A percentile compares a stretch with the other conserved stretches of the same genome.
These are phyloP conservation scores for Henricia sp. DNA, from an alignment of 53 echinoderm and acorn worm genomes.

Conservation along the genomic window DNA sequence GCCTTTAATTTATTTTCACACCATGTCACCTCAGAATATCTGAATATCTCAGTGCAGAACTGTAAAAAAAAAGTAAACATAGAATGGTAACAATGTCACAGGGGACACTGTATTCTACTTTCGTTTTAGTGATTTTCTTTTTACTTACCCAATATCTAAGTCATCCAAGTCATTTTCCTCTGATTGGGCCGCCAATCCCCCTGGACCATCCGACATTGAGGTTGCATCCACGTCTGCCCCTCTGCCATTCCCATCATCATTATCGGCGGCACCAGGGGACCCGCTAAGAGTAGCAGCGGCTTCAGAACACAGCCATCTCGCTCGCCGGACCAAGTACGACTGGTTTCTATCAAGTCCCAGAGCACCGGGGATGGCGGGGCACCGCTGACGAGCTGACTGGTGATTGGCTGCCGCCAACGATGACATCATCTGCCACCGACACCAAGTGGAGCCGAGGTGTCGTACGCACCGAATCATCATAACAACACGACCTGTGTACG, in stretches of 20 bases:
- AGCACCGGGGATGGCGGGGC: slow-evolving; percentile 23
- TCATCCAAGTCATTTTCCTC: slow-evolving; percentile 17
- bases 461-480: slow-evolving; percentile 44
- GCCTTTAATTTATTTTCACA: too few species aligned
- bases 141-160: slow-evolving; percentile 41
- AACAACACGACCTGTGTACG: background rate
- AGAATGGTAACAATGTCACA: too few species aligned
- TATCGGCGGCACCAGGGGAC: background rate
- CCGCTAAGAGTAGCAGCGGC: too few species aligned
- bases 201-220: slow-evolving; percentile 37
- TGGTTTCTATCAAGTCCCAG: background rate
- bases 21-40: too few species aligned
- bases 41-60: too few species aligned
- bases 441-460: slow-evolving; percentile 39
- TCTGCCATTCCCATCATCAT: background rate
- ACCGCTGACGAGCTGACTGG: slow-evolving; percentile 13
- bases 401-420: slow-evolving; percentile 8
- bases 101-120: too few species aligned
- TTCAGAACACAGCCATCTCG: slow-evolving; percentile 23
- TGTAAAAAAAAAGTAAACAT: too few species aligned
- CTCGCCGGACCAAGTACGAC: slow-evolving; percentile 5
- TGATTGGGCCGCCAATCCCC: slow-evolving; percentile 12
- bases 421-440: slow-evolving; percentile 29
- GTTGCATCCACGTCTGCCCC: background rate
- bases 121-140: too few species aligned